These are phyloP conservation scores for Pipistrellus pipistrellus DNA, from an alignment of 2,797 vertebrate genomes.

Conservation along the genomic window DNA sequence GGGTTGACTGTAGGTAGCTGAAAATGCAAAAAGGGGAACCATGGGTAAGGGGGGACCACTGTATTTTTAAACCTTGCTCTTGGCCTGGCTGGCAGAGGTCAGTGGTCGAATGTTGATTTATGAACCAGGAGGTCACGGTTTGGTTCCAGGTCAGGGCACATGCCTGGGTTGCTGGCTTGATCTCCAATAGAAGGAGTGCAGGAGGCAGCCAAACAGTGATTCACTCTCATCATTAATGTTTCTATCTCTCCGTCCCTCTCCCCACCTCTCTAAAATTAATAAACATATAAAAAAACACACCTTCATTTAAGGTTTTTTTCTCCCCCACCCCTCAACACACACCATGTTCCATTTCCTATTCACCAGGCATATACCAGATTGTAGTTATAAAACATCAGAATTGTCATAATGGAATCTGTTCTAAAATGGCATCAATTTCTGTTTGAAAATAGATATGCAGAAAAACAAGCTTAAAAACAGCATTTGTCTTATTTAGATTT, in stretches of 20 bases:
- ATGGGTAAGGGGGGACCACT: too few species aligned
- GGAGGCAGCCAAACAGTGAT: too few species aligned
- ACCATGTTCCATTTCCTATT: slow-evolving; percentile 51
- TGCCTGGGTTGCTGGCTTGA: too few species aligned
- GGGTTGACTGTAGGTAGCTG: not conserved
- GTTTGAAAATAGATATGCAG: slow-evolving; percentile 68
- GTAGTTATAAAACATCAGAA: slow-evolving; percentile 80
- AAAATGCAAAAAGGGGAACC: not conserved
- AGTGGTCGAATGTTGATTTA: too few species aligned
- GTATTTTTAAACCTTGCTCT: not conserved
- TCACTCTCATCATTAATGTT: too few species aligned
- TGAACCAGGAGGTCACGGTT: too few species aligned
- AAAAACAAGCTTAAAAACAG: slow-evolving; percentile 76
- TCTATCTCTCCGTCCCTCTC: too few species aligned
- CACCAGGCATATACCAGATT: slow-evolving; percentile 69
- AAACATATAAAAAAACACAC: not conserved
- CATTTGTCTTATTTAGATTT: slow-evolving; percentile 85
- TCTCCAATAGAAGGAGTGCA: too few species aligned
- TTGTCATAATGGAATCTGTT: slow-evolving; percentile 80
- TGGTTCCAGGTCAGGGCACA: too few species aligned
- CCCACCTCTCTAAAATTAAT: too few species aligned
- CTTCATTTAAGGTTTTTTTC: not conserved
- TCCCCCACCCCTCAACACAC: too few species aligned
- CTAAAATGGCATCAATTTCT: slow-evolving; percentile 78
- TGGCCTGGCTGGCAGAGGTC: too few species aligned